phyloP scores from a whole-genome alignment of 2,113 vertebrate species.

The Anoura caudifer region DNA sequence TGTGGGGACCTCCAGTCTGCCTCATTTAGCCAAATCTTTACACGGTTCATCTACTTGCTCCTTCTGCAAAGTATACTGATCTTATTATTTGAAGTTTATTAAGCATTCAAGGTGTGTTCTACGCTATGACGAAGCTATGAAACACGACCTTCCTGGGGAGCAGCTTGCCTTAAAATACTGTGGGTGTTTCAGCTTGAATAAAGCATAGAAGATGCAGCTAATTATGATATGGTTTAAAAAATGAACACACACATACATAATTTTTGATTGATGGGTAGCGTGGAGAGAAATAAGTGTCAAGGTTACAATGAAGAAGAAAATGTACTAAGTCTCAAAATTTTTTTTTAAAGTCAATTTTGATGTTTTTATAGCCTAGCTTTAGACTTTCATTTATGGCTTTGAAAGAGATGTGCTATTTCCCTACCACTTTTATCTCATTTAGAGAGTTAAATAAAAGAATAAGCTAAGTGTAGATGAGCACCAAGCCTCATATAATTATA shows the following conservation, averaged over 20 bases:
- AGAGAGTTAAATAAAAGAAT: not conserved
- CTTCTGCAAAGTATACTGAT: not conserved
- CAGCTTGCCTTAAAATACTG: not conserved
- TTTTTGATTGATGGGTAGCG: not conserved
- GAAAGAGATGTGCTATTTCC: not conserved
- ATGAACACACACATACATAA: not conserved
- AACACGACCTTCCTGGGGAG: not conserved
- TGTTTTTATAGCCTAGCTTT: not conserved
- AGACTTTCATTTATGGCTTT: not conserved
- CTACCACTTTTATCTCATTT: not conserved
- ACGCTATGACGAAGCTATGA: not conserved
- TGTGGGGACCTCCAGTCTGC: not conserved
- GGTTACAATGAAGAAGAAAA: not conserved
- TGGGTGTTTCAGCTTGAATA: not conserved
- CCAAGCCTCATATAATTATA: not conserved
- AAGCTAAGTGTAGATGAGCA: not conserved
- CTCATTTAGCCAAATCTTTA: not conserved
- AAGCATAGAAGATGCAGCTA: not conserved
- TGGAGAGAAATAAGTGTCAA: not conserved
- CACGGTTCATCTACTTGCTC: not conserved
- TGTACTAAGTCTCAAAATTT: not conserved
- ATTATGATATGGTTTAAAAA: not conserved
- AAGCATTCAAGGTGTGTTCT: not conserved
- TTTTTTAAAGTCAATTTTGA: not conserved
- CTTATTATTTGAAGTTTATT: constrained; percentile 28